A percentile compares a stretch with the other conserved stretches of the same genome.
phyloP scores from a whole-genome alignment of 1,140 invertebrate species.

The Hylaeus anthracinus region DNA sequence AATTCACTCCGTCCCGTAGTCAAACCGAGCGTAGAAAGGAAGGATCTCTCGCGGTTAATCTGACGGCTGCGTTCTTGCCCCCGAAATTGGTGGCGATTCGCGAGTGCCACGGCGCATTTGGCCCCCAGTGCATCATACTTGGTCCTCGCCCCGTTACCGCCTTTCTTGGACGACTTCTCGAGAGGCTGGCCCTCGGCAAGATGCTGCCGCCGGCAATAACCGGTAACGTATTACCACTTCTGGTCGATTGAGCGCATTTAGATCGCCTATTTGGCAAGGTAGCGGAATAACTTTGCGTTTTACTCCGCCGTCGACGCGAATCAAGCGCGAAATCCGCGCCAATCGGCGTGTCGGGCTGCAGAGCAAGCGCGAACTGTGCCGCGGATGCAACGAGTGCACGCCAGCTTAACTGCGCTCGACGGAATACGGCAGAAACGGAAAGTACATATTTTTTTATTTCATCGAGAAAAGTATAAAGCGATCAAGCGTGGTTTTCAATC shows the following conservation, averaged over 20 bases:
- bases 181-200: slow-evolving; percentile 63
- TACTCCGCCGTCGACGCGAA: slow-evolving; percentile 55
- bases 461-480: no score
- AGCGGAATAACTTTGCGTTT: slow-evolving; percentile 74
- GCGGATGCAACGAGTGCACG: no score
- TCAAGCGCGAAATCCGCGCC: slow-evolving; percentile 61
- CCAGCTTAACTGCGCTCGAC: no score
- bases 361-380: background rate
- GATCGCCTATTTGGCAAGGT: slow-evolving; percentile 74
- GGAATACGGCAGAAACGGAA: no score
- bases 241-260: slow-evolving; percentile 74
- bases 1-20: slow-evolving; percentile 30
- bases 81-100: slow-evolving; percentile 40
- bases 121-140: slow-evolving; percentile 27
- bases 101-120: slow-evolving; percentile 44
- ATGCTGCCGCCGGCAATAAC: slow-evolving; percentile 73
- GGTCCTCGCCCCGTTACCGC: slow-evolving; percentile 19
- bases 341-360: slow-evolving; percentile 45
- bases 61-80: slow-evolving; percentile 36
- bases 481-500: no score
- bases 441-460: no score
- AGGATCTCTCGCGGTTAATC: slow-evolving; percentile 53
- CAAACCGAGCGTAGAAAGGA: slow-evolving; percentile 12
- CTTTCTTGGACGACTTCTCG: slow-evolving; percentile 47
- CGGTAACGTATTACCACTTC: slow-evolving; percentile 75